Conservation (phyloP, 2,113 vertebrate species). For the Callaeas wilsoni region DNA sequence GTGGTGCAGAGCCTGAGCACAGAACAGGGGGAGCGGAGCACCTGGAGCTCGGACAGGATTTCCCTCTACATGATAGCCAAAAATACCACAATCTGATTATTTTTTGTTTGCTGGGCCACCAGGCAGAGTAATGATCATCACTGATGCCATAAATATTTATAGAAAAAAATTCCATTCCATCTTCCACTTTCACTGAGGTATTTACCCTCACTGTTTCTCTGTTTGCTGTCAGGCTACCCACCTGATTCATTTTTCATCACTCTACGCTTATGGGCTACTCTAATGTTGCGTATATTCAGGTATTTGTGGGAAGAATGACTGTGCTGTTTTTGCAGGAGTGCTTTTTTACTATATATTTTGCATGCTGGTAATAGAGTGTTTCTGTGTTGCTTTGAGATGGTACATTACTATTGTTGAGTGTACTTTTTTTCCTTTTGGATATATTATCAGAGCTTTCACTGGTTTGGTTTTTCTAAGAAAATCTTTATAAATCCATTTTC, state of each 20-base stretch:
- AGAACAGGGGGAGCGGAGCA: neutral
- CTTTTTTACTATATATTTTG: neutral
- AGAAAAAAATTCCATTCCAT: neutral
- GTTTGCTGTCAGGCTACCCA: neutral
- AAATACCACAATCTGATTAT: neutral
- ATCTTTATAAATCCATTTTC: neutral
- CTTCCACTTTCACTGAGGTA: neutral
- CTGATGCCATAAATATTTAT: neutral
- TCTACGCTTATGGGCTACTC: neutral
- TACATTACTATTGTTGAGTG: neutral
- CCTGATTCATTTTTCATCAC: neutral
- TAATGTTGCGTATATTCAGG: neutral
- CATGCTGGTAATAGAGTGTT: neutral
- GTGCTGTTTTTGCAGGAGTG: neutral
- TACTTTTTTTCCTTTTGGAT: neutral
- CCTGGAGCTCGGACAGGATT: accelerated
- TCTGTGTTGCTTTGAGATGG: neutral
- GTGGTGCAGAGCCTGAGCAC: neutral
- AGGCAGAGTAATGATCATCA: neutral
- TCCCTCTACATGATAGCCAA: neutral
- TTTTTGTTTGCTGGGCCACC: neutral
- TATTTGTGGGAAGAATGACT: neutral
- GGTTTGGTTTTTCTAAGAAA: neutral
- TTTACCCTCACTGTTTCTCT: neutral
- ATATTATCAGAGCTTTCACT: neutral